Evolutionary conservation across 2,888 invertebrate genomes (phyloP).

Genomic region (Phaedon cochleariae): DNA sequence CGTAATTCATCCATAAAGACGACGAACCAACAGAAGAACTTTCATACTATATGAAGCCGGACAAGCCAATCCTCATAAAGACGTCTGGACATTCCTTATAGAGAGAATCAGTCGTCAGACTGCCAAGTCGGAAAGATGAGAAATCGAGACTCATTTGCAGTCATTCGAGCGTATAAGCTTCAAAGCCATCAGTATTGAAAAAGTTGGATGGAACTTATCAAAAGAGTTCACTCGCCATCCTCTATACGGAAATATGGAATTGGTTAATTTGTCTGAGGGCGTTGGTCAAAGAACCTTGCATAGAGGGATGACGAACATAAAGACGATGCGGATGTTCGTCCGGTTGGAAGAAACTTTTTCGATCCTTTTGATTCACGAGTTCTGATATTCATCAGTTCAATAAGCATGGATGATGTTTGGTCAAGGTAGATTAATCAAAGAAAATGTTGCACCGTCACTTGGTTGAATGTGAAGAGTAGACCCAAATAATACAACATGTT

Average conservation of each 20-base stretch:
- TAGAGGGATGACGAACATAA: neutral
- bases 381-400: too few species aligned
- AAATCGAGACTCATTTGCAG: constrained; percentile 2
- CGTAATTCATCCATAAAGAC: too few species aligned
- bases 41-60: neutral
- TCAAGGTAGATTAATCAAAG: too few species aligned
- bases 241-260: neutral
- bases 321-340: neutral
- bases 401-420: too few species aligned
- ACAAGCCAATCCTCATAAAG: neutral
- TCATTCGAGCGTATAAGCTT: constrained; percentile 1
- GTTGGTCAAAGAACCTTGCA: neutral
- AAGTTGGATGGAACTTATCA: neutral
- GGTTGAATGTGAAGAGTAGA: too few species aligned
- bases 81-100: neutral
- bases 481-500: too few species aligned
- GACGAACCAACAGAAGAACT: neutral
- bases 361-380: too few species aligned
- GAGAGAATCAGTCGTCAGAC: neutral
- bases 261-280: neutral
- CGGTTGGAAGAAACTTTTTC: neutral
- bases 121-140: neutral
- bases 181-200: neutral
- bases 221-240: neutral
- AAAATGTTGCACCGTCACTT: too few species aligned